phyloP scores from a whole-genome alignment of 2,797 vertebrate genomes.

The Lutjanus campechanus region DNA sequence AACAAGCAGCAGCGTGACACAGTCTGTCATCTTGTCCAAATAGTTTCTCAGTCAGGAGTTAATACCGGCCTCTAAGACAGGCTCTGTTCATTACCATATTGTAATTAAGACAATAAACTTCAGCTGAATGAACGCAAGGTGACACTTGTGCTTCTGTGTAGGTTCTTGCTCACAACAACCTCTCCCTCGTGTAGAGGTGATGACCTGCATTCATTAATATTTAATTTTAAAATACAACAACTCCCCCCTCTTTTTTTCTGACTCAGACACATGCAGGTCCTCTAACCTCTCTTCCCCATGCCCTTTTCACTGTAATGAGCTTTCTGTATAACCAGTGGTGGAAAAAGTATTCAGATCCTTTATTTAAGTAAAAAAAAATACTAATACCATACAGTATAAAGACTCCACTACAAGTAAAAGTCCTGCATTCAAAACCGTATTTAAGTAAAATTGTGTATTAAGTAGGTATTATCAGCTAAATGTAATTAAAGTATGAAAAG shows the following conservation, averaged over 20 bases:
- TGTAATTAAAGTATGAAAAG: too few relatives aligned
- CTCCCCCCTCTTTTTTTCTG: neutral
- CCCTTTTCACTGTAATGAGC: slow-evolving; percentile 1
- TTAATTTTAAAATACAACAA: slow-evolving; percentile 31
- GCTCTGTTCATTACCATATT: slow-evolving; percentile 58
- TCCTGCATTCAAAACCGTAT: too few relatives aligned
- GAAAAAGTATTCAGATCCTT: too few relatives aligned
- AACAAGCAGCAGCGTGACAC: slow-evolving; percentile 15
- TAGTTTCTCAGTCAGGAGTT: slow-evolving; percentile 48
- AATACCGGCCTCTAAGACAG: neutral
- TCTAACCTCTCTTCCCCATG: neutral
- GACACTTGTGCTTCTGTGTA: slow-evolving; percentile 30
- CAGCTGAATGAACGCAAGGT: slow-evolving; percentile 39
- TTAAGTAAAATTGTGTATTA: too few relatives aligned
- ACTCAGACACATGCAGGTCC: neutral
- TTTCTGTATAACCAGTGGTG: neutral
- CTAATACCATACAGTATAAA: too few relatives aligned
- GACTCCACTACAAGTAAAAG: too few relatives aligned
- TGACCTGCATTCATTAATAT: slow-evolving; percentile 42
- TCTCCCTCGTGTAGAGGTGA: slow-evolving; percentile 27
- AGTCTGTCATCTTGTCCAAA: slow-evolving; percentile 55
- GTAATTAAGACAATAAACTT: slow-evolving; percentile 62
- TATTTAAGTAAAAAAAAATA: too few relatives aligned
- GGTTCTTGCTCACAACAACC: slow-evolving; percentile 20
- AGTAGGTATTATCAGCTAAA: too few relatives aligned